These are phyloP conservation scores for Microctenopoma steveboyesi DNA, from an alignment of 2,797 vertebrate genomes.

Conservation along the genomic window DNA sequence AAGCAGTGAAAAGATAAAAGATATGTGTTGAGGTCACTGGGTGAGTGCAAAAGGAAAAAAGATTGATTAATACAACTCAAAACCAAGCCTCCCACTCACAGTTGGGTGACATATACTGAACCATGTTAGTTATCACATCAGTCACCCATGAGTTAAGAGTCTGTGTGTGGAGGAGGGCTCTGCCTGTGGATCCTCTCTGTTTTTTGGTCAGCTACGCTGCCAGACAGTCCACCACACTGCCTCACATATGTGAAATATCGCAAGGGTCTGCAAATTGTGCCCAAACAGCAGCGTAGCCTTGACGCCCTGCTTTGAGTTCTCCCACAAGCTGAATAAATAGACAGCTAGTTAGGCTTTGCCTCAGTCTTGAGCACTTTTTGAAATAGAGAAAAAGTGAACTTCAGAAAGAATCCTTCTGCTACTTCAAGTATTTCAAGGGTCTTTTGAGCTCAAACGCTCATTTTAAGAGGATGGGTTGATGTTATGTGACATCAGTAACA, in stretches of 20 bases:
- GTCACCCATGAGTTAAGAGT: constrained; percentile 47
- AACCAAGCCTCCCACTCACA: constrained; percentile 18
- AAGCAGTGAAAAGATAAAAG: background rate
- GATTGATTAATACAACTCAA: constrained; percentile 27
- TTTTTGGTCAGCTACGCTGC: constrained; percentile 48
- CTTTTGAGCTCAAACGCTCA: constrained; percentile 28
- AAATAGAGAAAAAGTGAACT: constrained; percentile 28
- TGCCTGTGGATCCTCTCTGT: constrained; percentile 25
- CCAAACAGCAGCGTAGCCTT: constrained; percentile 58
- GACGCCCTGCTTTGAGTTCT: constrained; percentile 64
- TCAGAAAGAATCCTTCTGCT: constrained; percentile 31
- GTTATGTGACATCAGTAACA: constrained; percentile 47
- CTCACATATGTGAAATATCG: constrained; percentile 77
- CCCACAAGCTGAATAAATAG: constrained; percentile 79
- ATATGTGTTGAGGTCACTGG: background rate
- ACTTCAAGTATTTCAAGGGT: constrained; percentile 26
- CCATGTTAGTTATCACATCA: constrained; percentile 55
- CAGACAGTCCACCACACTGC: constrained; percentile 56
- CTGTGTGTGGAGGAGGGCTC: constrained; percentile 33
- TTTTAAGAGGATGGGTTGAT: constrained; percentile 39
- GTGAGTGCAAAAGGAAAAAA: constrained; percentile 8
- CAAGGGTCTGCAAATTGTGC: constrained; percentile 72
- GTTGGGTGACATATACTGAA: constrained; percentile 50
- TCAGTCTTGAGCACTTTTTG: constrained; percentile 33
- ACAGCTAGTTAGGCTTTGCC: constrained; percentile 38